Conservation (phyloP, 2,888 invertebrate species). For the Drosophila borborema region DNA sequence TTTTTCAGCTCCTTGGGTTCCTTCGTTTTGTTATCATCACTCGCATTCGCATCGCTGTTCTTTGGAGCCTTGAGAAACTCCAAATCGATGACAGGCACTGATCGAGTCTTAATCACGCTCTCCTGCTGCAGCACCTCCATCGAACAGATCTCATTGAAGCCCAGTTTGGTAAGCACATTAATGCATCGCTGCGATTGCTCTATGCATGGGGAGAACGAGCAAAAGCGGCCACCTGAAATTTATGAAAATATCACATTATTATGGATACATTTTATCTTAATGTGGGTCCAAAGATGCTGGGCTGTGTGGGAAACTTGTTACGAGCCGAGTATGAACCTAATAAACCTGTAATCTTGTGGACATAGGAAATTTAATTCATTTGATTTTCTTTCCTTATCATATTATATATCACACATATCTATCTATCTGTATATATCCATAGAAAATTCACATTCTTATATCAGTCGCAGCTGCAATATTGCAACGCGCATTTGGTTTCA, state of each 20-base stretch:
- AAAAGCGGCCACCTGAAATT: constrained; percentile 94
- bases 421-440: neutral
- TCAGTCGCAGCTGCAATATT: constrained; percentile 13
- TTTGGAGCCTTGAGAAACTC: constrained; percentile 87
- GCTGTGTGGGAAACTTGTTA: no score
- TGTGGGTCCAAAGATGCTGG: no score
- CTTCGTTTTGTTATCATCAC: constrained; percentile 64
- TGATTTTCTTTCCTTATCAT: neutral
- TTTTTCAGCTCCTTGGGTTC: constrained; percentile 86
- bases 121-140: constrained; percentile 94
- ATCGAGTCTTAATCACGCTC: constrained; percentile 89
- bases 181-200: constrained; percentile 98
- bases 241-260: neutral
- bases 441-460: constrained; percentile 9
- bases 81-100: constrained; percentile 89
- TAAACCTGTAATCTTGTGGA: no score
- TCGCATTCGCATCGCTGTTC: constrained; percentile 41
- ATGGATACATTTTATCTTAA: neutral
- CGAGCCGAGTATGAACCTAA: no score
- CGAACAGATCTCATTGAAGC: constrained; percentile 94
- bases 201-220: constrained; percentile 99
- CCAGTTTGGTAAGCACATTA: constrained; percentile 88
- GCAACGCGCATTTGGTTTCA: constrained; percentile 24
- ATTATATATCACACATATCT: neutral
- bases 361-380: no score